Conservation (phyloP, 2,797 vertebrate genomes). For the Melopsittacus undulatus region DNA sequence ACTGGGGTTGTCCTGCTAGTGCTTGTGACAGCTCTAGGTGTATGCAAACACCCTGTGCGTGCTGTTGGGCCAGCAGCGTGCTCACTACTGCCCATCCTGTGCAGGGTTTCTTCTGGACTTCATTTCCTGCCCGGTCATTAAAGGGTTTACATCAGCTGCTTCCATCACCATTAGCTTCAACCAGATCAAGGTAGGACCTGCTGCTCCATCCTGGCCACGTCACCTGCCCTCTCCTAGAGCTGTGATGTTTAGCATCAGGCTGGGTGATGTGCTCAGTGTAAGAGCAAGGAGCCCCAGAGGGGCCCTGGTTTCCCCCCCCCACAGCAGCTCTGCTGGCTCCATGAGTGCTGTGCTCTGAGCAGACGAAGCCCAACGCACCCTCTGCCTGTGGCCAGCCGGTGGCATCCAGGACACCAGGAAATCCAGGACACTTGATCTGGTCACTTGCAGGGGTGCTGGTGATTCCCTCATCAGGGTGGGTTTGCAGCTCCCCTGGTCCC, state of each 20-base stretch:
- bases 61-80: rapidly evolving
- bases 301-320: not conserved
- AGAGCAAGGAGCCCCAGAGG: not conserved
- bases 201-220: not conserved
- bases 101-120: constrained; percentile 95
- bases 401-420: not conserved
- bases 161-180: constrained; percentile 90
- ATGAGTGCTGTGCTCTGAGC: not conserved
- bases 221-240: rapidly evolving
- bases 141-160: constrained; percentile 93
- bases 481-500: not conserved
- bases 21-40: not conserved
- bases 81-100: not conserved
- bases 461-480: not conserved
- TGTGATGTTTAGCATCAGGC: rapidly evolving
- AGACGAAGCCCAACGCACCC: not conserved
- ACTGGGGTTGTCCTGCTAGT: not conserved
- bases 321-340: not conserved
- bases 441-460: not conserved
- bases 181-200: constrained; percentile 89
- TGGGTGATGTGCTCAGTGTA: rapidly evolving
- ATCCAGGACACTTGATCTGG: not conserved
- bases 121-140: constrained; percentile 92
- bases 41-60: not conserved
- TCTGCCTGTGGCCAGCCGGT: not conserved